These are phyloP conservation scores for Ptiloglossa arizonensis DNA, from an alignment of 1,140 invertebrate genomes.

Conservation along the genomic window DNA sequence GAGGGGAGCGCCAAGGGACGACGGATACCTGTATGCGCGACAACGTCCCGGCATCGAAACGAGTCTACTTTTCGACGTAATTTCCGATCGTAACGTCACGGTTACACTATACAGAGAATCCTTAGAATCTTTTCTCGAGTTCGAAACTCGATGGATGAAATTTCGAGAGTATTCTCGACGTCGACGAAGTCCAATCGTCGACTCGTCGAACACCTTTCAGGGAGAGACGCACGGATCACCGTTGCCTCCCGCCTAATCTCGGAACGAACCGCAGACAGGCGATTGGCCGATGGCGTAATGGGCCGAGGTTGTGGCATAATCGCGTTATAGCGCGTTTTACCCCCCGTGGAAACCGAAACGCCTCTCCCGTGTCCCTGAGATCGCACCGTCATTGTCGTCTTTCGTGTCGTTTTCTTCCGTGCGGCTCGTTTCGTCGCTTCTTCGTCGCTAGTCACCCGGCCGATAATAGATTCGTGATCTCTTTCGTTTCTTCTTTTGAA, in stretches of 20 bases:
- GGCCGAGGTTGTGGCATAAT: constrained; percentile 29
- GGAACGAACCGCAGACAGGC: constrained; percentile 14
- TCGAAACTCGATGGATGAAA: no score
- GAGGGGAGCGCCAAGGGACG: background rate
- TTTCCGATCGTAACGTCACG: constrained; percentile 65
- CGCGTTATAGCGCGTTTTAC: constrained; percentile 59
- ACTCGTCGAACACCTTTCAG: no score
- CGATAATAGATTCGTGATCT: constrained; percentile 59
- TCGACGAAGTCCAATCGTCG: no score
- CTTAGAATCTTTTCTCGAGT: no score
- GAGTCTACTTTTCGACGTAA: constrained; percentile 68
- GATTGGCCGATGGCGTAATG: constrained; percentile 39
- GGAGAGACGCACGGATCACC: background rate
- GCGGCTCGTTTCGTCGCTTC: constrained; percentile 24
- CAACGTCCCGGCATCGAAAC: constrained; percentile 59
- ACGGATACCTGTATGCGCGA: constrained; percentile 37
- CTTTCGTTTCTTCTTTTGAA: background rate
- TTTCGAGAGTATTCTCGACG: no score
- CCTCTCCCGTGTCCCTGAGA: constrained; percentile 74
- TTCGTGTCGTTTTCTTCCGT: constrained; percentile 11
- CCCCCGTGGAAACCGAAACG: constrained; percentile 74
- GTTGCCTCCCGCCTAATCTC: constrained; percentile 40
- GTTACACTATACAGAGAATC: constrained; percentile 64
- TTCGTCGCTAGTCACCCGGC: constrained; percentile 42
- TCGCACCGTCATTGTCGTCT: constrained; percentile 69